Evolutionary conservation across 2,797 vertebrate species (phyloP), one percentile per base, ranked within the genome.

Genomic region (Hylomyscus alleni): DNA sequence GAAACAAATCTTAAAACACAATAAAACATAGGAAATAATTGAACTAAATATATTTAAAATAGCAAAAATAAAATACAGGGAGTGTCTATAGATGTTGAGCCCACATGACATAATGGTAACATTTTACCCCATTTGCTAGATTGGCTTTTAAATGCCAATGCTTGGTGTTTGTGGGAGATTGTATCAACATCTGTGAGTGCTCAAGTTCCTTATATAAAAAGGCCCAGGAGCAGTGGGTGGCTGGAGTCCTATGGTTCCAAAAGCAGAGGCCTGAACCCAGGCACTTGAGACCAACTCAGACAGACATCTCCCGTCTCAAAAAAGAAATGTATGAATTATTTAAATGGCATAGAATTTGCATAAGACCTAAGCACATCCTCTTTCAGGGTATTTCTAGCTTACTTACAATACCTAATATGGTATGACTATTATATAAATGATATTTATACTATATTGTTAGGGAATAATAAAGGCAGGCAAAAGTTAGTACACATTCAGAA

Each of bases 21-120:
- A 20, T 65, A 65, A 84, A 65, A 60, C 22, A n/a, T 17, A 69
- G 31, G 52, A 85, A 24, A 69, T 69, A 24, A 69, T 52, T n/a
- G 44, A 65, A 69, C 87, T 65, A 93, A 92, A 80, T 85, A 67
- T 75, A 94, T 93, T 54, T 75, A 17, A 93, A 90, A 44, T 86
- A 37, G 13, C 62, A 77, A 50, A 93, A 87, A 50, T 60, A 89
- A 44, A 85, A 62, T 34, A 14, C n/a, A 37, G 81, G 89, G 65
- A 87, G 67, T 11, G 11, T 8, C 17, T 91, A 6, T 26, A 22
- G 69, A 4, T 65, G 54, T 65, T 81, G 65, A 54, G 76, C 8
- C 17, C 17, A 29, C 24, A 20, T 60, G 37, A 96, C 58, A 11
- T 67, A 31, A 0, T 50, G 73, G 6, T 90, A 50, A 72, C 31